Evolutionary conservation across 2,888 invertebrate species (phyloP).

Genomic region (Mimumesa dahlbomi): DNA sequence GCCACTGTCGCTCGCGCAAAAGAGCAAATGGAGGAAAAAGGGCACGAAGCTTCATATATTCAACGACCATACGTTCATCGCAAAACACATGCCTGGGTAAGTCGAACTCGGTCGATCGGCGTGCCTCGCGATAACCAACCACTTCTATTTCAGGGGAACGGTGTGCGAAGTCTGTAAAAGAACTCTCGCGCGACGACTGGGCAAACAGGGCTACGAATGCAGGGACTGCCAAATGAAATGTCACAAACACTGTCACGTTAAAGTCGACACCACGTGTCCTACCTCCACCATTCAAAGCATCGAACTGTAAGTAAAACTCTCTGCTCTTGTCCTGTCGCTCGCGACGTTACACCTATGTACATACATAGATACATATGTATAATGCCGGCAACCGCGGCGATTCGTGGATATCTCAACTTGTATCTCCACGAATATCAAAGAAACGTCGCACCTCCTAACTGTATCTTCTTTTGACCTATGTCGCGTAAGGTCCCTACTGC

Average conservation of each 20-base stretch:
- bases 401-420: neutral
- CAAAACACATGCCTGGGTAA: slow-evolving; percentile 95
- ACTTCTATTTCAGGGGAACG: slow-evolving; percentile 84
- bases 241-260: slow-evolving; percentile 96
- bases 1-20: slow-evolving; percentile 92
- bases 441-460: slow-evolving; percentile 72
- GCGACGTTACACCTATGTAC: no score
- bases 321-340: no score
- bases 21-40: slow-evolving; percentile 94
- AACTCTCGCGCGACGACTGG: slow-evolving; percentile 88
- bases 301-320: slow-evolving; percentile 98
- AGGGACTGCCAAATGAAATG: slow-evolving; percentile 93
- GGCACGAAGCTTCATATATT: slow-evolving; percentile 95
- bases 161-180: slow-evolving; percentile 92
- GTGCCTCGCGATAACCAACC: neutral
- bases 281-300: slow-evolving; percentile 93
- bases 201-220: slow-evolving; percentile 96
- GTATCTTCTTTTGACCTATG: slow-evolving; percentile 74
- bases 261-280: slow-evolving; percentile 89
- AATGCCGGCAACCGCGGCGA: no score
- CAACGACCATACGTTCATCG: slow-evolving; percentile 96
- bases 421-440: neutral
- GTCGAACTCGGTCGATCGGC: slow-evolving; percentile 63
- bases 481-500: slow-evolving; percentile 87
- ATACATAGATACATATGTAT: no score